Percentiles rank a stretch among this genome's conserved stretches.
Conservation (phyloP, 2,113 vertebrate species). For the Cairina moschata region DNA sequence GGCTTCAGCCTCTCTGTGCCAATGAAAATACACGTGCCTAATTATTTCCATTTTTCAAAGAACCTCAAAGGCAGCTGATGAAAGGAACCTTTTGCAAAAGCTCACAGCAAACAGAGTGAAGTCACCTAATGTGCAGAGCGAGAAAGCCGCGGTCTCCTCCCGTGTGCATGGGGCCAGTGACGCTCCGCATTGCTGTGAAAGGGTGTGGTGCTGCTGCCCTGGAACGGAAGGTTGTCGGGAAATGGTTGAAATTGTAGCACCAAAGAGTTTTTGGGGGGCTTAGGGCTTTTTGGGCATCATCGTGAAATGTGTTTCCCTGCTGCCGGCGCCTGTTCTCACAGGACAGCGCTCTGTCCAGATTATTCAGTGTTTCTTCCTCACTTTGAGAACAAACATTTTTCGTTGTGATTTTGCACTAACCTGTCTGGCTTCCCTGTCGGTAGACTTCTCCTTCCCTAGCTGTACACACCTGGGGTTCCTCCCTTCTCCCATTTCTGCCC, state of each 20-base stretch:
- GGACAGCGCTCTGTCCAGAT: not conserved
- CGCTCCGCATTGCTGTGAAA: not conserved
- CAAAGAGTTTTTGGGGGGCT: not conserved
- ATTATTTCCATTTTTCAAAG: constrained; percentile 77
- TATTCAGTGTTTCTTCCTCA: not conserved
- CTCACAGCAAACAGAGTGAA: constrained; percentile 64
- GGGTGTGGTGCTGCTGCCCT: not conserved
- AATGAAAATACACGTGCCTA: constrained; percentile 75
- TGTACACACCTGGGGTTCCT: not conserved
- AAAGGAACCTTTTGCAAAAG: constrained; percentile 72
- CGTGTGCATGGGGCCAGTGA: not conserved
- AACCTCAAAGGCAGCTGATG: constrained; percentile 75
- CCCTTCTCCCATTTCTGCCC: not conserved
- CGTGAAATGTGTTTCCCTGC: not conserved
- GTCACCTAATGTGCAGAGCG: constrained; percentile 52
- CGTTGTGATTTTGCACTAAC: not conserved
- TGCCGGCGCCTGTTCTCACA: not conserved
- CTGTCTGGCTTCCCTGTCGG: not conserved
- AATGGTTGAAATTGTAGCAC: not conserved
- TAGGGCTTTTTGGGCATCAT: not conserved
- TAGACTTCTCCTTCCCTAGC: not conserved
- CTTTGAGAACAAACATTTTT: not conserved
- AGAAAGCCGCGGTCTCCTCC: constrained; percentile 40
- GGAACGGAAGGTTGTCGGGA: not conserved
- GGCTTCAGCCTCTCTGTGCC: constrained; percentile 65